Evolutionary conservation across 2,888 invertebrate species (phyloP), one percentile per base, ranked within the genome.

Genomic region (Phymatocera aterrima): DNA sequence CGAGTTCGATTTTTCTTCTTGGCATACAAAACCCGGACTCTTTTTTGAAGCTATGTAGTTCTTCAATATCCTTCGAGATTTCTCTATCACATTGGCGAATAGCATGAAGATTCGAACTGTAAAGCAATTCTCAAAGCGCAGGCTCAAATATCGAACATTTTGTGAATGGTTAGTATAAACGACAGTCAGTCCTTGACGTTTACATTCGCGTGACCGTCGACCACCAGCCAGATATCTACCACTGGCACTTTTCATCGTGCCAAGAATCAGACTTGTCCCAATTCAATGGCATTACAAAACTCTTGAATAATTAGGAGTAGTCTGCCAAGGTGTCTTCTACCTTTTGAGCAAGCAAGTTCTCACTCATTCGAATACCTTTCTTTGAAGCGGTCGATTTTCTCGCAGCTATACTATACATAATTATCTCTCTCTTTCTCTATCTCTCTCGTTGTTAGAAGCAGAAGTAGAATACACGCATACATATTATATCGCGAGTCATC

Each of bases 111-210:
- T 57, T 57, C 4, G 28, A 57, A 57, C 24, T 57, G 4, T 12
- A 15, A 15, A 0, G 57, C n/a, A n/a, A n/a, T n/a, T 57, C 15
- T 15, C 2, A 28, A 24, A 57, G 57, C 57, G 57, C 57, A 24
- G 28, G 28, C 57, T 57, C 24, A 3, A 15, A 64, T 12, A 12
- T 37, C 37, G 34, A 34, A 64, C 61, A 37, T 64, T 64, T 37
- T 37, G 4, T 1, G 37, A 4, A 64, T 37, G 37, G 61, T 64
- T 37, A 64, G 31, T 64, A 64, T n/a, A 34, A 1, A 3, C 37
- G 18, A 8, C 34, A 64, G n/a, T n/a, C n/a, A n/a, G 61, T 34
- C 61, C 61, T 64, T 64, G 61, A 37, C 61, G 57, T 57, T 57
- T 3, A 15, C 57, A 28, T 57, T 15, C 57, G 10, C 28, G 12